Conservation (phyloP, 2,888 invertebrate genomes). For the Papilio elwesi region DNA sequence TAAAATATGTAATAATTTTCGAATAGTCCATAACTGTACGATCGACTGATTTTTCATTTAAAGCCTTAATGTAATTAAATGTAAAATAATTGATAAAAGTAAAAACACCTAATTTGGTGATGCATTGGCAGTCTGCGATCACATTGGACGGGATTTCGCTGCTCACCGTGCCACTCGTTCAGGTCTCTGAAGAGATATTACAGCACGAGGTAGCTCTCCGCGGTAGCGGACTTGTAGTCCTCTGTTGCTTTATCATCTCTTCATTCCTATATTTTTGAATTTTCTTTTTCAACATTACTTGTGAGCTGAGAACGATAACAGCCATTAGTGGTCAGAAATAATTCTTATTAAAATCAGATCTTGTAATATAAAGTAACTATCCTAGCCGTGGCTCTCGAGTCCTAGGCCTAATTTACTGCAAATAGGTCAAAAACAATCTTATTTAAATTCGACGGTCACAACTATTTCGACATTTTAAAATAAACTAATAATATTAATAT, state of each 20-base stretch:
- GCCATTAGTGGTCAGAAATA: neutral
- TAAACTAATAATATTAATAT: too few species aligned
- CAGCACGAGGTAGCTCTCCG: conserved; percentile 65
- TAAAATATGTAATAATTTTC: neutral
- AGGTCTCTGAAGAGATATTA: conserved; percentile 66
- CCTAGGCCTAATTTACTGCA: too few species aligned
- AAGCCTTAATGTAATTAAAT: neutral
- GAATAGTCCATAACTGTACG: neutral
- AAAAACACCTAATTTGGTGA: conserved; percentile 40
- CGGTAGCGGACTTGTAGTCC: conserved; percentile 2
- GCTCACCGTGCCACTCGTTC: conserved; percentile 69
- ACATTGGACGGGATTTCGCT: conserved; percentile 65
- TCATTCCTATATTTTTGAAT: neutral
- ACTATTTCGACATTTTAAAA: too few species aligned
- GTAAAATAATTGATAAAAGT: neutral
- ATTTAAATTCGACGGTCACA: too few species aligned
- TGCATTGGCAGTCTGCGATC: conserved; percentile 62
- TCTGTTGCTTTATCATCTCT: conserved; percentile 8
- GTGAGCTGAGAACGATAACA: conserved; percentile 9
- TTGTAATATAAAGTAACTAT: neutral
- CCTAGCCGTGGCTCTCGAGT: too few species aligned
- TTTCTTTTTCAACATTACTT: neutral
- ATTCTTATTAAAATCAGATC: conserved; percentile 7
- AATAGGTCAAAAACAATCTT: too few species aligned
- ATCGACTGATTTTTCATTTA: neutral